Conservation (phyloP, 2,797 vertebrate species). For the Anguilla megastoma region DNA sequence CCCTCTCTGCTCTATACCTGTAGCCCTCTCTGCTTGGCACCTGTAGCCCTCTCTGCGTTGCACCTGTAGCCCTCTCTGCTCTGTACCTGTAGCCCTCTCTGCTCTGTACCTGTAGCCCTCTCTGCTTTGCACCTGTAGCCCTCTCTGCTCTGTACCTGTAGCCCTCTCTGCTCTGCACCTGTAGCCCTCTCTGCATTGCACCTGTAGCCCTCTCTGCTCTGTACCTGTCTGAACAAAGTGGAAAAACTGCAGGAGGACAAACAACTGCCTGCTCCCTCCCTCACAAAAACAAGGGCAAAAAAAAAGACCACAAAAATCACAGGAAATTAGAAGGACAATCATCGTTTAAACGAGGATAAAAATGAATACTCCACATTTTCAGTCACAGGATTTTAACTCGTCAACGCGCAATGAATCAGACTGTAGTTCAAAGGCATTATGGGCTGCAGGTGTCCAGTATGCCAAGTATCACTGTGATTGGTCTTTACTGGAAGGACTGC, state of each 20-base stretch:
- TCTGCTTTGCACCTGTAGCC: not conserved
- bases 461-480: not conserved
- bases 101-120: too few relatives aligned
- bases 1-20: too few relatives aligned
- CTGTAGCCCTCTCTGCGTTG: too few relatives aligned
- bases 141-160: not conserved
- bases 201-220: not conserved
- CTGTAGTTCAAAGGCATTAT: not conserved
- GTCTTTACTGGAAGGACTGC: slow-evolving; percentile 59
- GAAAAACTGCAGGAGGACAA: not conserved
- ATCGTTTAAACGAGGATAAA: not conserved
- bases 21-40: too few relatives aligned
- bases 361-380: not conserved
- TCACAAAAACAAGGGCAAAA: not conserved
- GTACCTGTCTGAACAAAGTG: not conserved
- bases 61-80: too few relatives aligned
- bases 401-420: not conserved
- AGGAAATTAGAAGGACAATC: not conserved
- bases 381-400: not conserved
- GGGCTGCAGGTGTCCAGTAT: not conserved
- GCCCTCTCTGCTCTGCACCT: not conserved
- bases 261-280: not conserved
- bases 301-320: not conserved
- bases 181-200: too few relatives aligned
- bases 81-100: too few relatives aligned